Evolutionary conservation across 2,797 vertebrate species (phyloP).

Genomic region (Helarctos malayanus): DNA sequence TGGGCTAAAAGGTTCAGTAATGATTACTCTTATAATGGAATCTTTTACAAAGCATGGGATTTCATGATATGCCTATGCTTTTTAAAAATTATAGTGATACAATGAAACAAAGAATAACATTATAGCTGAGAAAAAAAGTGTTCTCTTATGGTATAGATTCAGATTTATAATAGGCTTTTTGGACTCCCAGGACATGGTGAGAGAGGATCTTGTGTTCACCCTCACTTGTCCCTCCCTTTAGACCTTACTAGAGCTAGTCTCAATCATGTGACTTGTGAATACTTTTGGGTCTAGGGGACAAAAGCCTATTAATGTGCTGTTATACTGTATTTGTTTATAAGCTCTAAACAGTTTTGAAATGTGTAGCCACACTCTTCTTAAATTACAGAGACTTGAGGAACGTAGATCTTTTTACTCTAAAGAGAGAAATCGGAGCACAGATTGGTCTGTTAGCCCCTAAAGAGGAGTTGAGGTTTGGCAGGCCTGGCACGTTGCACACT

Average conservation of each 20-base stretch:
- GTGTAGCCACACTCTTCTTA: not conserved
- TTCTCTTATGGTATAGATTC: not conserved
- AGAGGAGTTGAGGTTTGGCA: not conserved
- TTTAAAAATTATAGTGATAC: conserved; percentile 52
- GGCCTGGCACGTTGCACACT: not conserved
- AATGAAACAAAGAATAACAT: conserved; percentile 26
- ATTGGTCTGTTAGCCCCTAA: not conserved
- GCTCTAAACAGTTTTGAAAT: not conserved
- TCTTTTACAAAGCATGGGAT: conserved; percentile 83
- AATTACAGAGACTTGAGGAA: not conserved
- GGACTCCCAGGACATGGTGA: not conserved
- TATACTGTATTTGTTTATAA: not conserved
- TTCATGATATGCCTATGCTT: conserved; percentile 67
- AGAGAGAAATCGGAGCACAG: not conserved
- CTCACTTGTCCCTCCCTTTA: not conserved
- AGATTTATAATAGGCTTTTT: not conserved
- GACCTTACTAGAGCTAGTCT: not conserved
- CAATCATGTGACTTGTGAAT: not conserved
- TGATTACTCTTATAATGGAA: conserved; percentile 93
- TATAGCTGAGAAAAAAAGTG: not conserved
- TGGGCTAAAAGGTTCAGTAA: conserved; percentile 93
- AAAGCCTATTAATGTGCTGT: not conserved
- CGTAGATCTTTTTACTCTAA: not conserved
- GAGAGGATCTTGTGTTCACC: not conserved
- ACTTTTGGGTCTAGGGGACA: not conserved